Conservation (phyloP, 2,113 vertebrate species). For the Porphyrio hochstetteri region DNA sequence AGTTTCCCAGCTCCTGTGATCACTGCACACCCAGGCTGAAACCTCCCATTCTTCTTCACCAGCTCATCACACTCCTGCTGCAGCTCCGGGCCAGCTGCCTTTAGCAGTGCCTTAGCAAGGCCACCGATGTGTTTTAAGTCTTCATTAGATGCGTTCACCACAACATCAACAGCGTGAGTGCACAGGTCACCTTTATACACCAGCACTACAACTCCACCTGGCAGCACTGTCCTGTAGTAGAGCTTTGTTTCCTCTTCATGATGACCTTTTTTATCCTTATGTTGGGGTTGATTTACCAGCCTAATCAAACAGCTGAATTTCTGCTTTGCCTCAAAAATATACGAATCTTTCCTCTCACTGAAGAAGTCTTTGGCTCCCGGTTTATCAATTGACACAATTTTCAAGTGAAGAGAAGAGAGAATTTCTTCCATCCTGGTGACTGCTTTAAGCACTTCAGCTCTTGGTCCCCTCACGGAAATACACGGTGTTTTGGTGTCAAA, state of each 20-base stretch:
- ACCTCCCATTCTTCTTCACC: neutral
- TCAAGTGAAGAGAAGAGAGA: conserved; percentile 57
- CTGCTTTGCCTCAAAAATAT: neutral
- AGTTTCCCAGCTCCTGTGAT: conserved; percentile 74
- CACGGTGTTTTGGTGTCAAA: conserved; percentile 30
- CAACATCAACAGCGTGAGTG: conserved; percentile 67
- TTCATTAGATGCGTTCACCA: conserved; percentile 78
- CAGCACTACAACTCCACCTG: conserved; percentile 71
- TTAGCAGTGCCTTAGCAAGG: conserved; percentile 70
- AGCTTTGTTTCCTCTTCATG: neutral
- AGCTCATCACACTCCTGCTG: conserved; percentile 73
- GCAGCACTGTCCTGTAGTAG: conserved; percentile 19
- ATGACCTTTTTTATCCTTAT: neutral
- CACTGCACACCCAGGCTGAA: conserved; percentile 60
- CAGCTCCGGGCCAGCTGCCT: conserved; percentile 80
- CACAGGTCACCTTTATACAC: conserved; percentile 79
- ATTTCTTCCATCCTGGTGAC: conserved; percentile 11
- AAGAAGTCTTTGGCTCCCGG: conserved; percentile 81
- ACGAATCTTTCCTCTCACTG: conserved; percentile 55
- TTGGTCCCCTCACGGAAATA: conserved; percentile 78
- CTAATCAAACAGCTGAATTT: conserved; percentile 76
- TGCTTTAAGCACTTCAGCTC: conserved; percentile 54
- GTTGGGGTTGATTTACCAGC: conserved; percentile 16
- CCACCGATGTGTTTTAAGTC: conserved; percentile 67
- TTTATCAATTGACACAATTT: conserved; percentile 58